Evolutionary conservation across 2,113 vertebrate species (phyloP).

Genomic region (Saccopteryx bilineata): DNA sequence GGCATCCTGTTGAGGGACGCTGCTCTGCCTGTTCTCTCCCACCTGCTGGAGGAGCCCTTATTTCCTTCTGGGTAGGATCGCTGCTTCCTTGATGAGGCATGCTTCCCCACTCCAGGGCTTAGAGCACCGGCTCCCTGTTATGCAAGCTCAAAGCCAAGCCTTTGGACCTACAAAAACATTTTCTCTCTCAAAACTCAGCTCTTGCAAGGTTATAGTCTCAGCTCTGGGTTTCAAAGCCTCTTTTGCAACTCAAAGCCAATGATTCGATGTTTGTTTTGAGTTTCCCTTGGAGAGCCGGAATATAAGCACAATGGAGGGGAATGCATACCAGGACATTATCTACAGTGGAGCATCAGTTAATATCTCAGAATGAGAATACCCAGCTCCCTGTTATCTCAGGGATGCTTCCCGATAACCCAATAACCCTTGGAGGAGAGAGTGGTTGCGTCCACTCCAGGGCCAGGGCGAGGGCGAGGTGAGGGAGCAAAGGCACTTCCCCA

Average conservation of each 20-base stretch:
- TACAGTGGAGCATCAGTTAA: neutral
- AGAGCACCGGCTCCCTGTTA: neutral
- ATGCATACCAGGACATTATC: neutral
- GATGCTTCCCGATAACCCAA: rapidly evolving
- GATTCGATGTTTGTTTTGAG: constrained; percentile 67
- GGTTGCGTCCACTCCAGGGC: neutral
- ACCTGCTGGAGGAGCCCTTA: neutral
- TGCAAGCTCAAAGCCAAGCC: constrained; percentile 71
- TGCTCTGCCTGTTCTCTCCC: neutral
- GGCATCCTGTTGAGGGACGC: rapidly evolving
- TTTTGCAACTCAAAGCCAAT: constrained; percentile 65
- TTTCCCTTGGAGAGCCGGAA: neutral
- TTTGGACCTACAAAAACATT: neutral
- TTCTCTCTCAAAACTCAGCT: neutral
- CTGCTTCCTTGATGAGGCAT: neutral
- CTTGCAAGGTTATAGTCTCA: neutral
- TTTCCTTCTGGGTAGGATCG: neutral
- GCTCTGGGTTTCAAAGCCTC: constrained; percentile 65
- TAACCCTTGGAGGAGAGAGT: neutral
- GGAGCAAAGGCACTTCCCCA: neutral
- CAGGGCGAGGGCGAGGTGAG: rapidly evolving
- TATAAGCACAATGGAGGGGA: neutral
- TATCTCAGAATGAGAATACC: neutral
- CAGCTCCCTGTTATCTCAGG: neutral
- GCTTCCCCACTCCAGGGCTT: neutral